Base-by-base conservation (phyloP, 2,113 vertebrate species). In the Proteles cristata region DNA sequence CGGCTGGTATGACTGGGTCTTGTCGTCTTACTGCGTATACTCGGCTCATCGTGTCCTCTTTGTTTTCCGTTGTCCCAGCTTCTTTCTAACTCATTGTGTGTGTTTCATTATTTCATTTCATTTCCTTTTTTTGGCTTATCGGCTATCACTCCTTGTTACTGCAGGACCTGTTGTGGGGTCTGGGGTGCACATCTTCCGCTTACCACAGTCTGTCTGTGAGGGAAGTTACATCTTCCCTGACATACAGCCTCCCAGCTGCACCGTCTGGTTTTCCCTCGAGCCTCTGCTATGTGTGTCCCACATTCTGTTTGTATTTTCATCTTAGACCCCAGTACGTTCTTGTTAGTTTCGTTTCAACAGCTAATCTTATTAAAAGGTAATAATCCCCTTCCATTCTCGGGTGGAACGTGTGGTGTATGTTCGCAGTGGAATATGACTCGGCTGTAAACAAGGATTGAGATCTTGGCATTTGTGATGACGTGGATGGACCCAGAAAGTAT, bases 181-280 rank as follows among this genome's bases (percentile, higher is more conserved):
- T 84, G 2, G 8, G 4, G 4, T 3, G 4, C n/a, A 9, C 33
- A 6, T 66, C 1, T 50, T 45, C 10, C 7, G 21, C 43, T 31
- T 6, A 7, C 8, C 23, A 6, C 28, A 10, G 1, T 23, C 16
- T 26, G 9, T 11, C 5, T 31, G 39, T 43, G 23, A 6, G 26
- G 1, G 8, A 65, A n/a, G 3, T 0, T 11, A 8, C 1, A 23
- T 33, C 43, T 9, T 43, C 48, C 28, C 15, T 5, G 19, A 4
- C 0, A 6, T 7, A 15, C 9, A 2, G 7, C 5, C 39, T 15
- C 5, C 5, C 4, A 5, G 12, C 58, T 26, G 5, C 14, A 0
- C 5, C 9, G 2, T 39, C 5, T 3, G 2, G 39, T 39, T 8
- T 35, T 31, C 19, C 53, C 55, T 63, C 2, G 0, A 23, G 35